phyloP scores from a whole-genome alignment of 2,888 invertebrate species.

The Heliconius charithonia region DNA sequence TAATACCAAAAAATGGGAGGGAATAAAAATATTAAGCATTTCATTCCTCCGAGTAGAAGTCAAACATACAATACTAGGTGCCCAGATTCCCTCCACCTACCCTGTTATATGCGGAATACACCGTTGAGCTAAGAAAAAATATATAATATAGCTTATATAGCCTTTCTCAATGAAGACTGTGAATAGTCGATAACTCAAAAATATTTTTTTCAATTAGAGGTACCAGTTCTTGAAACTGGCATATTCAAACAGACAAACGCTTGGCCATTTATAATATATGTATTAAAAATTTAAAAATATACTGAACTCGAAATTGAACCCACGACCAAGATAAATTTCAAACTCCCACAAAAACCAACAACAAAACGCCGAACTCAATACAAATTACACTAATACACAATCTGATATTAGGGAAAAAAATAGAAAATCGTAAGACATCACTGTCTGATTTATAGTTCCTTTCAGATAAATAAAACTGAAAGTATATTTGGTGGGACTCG shows the following conservation, averaged over 20 bases:
- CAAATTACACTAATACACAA: constrained; percentile 18
- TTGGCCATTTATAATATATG: no score
- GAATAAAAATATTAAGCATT: no score
- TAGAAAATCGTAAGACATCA: constrained; percentile 33
- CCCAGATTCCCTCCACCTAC: background rate
- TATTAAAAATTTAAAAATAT: background rate
- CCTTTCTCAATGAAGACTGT: no score
- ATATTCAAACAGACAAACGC: background rate
- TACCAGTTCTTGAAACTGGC: background rate
- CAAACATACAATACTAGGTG: background rate
- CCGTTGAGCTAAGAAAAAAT: background rate
- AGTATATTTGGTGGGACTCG: constrained; percentile 31
- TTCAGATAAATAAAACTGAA: constrained; percentile 39
- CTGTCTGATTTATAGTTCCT: constrained; percentile 38
- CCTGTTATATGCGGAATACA: background rate
- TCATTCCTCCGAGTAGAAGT: no score
- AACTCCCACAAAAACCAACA: background rate
- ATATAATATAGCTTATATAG: no score
- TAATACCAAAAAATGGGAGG: no score
- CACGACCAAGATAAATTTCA: background rate
- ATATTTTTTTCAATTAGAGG: no score
- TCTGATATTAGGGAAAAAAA: constrained; percentile 22
- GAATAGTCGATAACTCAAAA: no score
- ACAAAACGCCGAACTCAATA: constrained; percentile 10
- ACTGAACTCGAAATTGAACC: background rate